Evolutionary conservation across 2,113 vertebrate genomes (phyloP), one percentile per base, ranked within the genome.

Genomic region (Tympanuchus pallidicinctus): DNA sequence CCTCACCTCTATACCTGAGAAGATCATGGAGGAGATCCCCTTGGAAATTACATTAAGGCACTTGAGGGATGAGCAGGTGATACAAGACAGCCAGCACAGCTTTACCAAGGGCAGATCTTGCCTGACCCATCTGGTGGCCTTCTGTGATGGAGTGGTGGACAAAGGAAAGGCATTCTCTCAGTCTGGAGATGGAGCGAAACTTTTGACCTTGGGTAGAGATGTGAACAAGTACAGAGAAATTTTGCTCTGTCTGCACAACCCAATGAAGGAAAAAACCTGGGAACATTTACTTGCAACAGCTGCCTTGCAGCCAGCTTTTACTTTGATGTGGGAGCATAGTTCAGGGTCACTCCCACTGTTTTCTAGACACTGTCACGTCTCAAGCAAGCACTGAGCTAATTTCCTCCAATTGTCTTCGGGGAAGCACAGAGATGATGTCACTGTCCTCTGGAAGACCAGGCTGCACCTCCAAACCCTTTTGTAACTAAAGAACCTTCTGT

Each of bases 331-430:
- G 32, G 27, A 88, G 21, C 2, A 2, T 7, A 12, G 17, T 21
- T 64, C 2, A 0, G 19, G 48, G 38, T 16, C 5, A 0, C 28
- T 70, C 56, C 56, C 24, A 43, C 52, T 1, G 1, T 45, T 43
- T 45, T 30, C 84, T 80, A 38, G 34, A 63, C 60, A 27, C 25
- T 38, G 24, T 61, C 34, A 38, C 8, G 16, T 25, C 15, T 34
- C 59, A 36, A 21, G 34, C 61, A 36, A 52, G 11, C 8, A 1
- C 24, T 54, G 79, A 77, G 86, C 10, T 77, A 30, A 69, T 85
- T 91, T 96, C 87, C 89, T 93, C 30, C 57, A 48, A 54, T 84
- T 94, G 93, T 93, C 71, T 69, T 92, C 30, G 52, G 48, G 52
- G 77, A 91, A 89, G 77, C 0, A 0, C 8, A 5, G 25, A 70